These are phyloP conservation scores for Mormyrops boulengeri DNA, from an alignment of 2,797 vertebrate species.

Conservation along the genomic window DNA sequence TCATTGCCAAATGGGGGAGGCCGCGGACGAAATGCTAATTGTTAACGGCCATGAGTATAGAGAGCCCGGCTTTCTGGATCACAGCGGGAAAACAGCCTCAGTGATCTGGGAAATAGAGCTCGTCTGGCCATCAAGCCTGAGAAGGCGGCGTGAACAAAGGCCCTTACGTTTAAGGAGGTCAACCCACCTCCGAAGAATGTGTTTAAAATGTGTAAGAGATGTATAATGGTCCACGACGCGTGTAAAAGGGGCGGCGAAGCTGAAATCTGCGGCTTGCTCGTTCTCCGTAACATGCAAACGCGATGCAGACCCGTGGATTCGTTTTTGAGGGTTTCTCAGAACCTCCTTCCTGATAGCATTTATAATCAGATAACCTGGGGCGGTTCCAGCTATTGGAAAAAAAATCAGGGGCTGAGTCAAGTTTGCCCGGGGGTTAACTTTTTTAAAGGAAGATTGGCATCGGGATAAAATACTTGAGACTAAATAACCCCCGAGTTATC, in stretches of 20 bases:
- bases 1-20: background rate
- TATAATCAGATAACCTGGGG: slow-evolving; percentile 18
- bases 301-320: slow-evolving; percentile 38
- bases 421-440: background rate
- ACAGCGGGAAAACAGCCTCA: background rate
- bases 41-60: background rate
- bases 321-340: slow-evolving; percentile 25
- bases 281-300: background rate
- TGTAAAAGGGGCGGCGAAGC: background rate
- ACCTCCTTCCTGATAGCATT: slow-evolving; percentile 42
- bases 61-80: background rate
- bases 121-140: background rate
- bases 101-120: background rate
- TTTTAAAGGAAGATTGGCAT: background rate
- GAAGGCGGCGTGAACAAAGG: background rate
- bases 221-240: background rate
- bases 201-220: background rate
- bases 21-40: background rate
- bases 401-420: background rate
- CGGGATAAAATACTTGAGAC: background rate
- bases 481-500: background rate
- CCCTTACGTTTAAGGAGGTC: background rate
- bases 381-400: background rate
- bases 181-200: background rate
- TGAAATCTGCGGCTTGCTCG: background rate